These are phyloP conservation scores for Halcyon smyrnensis DNA, from an alignment of 2,797 vertebrate species.

Conservation along the genomic window DNA sequence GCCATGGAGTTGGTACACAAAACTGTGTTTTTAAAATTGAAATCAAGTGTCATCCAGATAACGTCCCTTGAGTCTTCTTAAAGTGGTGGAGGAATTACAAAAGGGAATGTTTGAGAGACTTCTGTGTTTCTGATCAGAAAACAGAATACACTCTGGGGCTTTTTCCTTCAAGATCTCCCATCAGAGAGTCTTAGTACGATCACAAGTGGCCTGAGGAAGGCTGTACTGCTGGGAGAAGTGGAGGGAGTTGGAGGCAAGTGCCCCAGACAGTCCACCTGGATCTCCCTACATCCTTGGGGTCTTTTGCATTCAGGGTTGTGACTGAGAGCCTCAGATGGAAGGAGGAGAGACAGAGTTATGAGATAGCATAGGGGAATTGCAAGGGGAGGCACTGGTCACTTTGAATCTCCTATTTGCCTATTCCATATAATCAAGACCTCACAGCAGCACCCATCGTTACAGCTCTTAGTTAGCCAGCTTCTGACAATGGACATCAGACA, in stretches of 20 bases:
- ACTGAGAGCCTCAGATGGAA: neutral
- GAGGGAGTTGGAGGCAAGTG: neutral
- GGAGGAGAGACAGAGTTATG: neutral
- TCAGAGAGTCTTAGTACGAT: neutral
- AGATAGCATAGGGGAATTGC: neutral
- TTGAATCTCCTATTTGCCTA: neutral
- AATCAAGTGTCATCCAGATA: neutral
- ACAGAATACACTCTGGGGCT: neutral
- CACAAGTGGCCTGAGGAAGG: neutral
- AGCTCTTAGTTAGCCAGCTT: neutral
- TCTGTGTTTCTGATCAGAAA: neutral
- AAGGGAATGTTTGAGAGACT: neutral
- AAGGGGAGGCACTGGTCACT: neutral
- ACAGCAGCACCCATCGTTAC: neutral
- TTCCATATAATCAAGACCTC: neutral
- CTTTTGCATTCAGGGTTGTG: neutral
- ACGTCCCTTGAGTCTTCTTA: neutral
- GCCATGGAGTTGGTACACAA: fast-evolving
- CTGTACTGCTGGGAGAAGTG: neutral
- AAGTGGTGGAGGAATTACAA: neutral
- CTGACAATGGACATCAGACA: neutral
- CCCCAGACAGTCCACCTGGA: neutral
- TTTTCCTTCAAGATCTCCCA: neutral
- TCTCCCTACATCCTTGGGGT: fast-evolving
- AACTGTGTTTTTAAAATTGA: neutral